These are phyloP conservation scores for Macroglossus sobrinus DNA, from an alignment of 2,113 vertebrate species.

Conservation along the genomic window DNA sequence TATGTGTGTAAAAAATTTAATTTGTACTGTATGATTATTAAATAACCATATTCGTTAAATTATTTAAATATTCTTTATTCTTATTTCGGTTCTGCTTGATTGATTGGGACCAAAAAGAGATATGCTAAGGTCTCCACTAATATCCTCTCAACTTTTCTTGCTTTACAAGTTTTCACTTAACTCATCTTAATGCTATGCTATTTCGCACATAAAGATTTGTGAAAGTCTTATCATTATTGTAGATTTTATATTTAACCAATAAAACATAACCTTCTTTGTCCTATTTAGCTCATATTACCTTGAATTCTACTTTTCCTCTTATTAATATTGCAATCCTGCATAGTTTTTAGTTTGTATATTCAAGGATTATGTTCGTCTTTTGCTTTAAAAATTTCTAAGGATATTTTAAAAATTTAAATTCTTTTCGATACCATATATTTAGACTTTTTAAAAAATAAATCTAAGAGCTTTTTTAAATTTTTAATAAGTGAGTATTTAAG, in stretches of 20 bases:
- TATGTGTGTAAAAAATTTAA: background rate
- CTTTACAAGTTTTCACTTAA: conserved; percentile 11
- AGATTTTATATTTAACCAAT: conserved; percentile 27
- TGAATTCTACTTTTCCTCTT: conserved; percentile 11
- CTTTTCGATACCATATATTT: background rate
- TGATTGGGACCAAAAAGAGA: background rate
- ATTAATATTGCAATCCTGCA: background rate
- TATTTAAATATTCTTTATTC: background rate
- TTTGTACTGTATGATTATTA: background rate
- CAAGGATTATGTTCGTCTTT: background rate
- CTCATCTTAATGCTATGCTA: background rate
- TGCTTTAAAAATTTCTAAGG: background rate
- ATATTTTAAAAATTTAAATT: background rate
- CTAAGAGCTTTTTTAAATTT: background rate
- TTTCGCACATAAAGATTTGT: conserved; percentile 2
- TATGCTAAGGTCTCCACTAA: background rate
- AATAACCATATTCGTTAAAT: background rate
- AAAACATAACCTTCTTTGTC: conserved; percentile 31
- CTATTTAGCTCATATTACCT: conserved; percentile 21
- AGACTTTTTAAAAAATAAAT: background rate
- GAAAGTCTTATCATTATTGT: background rate
- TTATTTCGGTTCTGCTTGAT: background rate
- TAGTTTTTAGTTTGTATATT: background rate
- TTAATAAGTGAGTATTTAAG: background rate
- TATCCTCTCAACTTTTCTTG: background rate